Evolutionary conservation across 2,797 vertebrate genomes (phyloP), one percentile per base, ranked within the genome.

Genomic region (Cottoperca gobio): DNA sequence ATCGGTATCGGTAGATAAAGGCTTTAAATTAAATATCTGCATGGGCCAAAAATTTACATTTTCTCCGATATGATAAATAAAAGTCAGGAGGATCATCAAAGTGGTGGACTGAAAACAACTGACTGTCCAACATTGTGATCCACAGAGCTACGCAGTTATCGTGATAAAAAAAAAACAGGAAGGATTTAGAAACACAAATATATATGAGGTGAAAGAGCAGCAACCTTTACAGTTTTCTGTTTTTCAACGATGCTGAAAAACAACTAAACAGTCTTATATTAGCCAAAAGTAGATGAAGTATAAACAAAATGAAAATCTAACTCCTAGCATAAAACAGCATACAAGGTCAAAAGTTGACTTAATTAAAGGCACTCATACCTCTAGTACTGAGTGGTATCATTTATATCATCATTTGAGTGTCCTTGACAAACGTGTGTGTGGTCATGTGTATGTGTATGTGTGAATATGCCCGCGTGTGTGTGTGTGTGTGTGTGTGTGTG

Each of bases 401-500:
- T n/a, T 54, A 6, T 24, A 43, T 19, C 28, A 69, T 50, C 57
- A 63, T 42, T 63, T 58, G 11, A 50, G 37, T 46, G 46, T 64
- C 55, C 65, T 59, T 11, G 6, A 23, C 46, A 33, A 6, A 26
- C 39, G 31, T 63, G 64, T 49, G 65, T 81, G 80, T 83, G 78
- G 78, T 76, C 55, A 50, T 68, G 23, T 59, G 23, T 40, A 57
- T 62, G 43, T 63, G 23, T 40, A 57, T 59, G 39, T 63, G 66
- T 60, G 48, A 55, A 43, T 62, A 69, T 70, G 64, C 35, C 50
- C 53, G 66, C 23, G 52, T 49, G 37, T 2, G 9, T 26, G 21
- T 62, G 69, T 46, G 61, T 80, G 79, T 79, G 78, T n/a, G n/a
- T n/a, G n/a, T n/a, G 31, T 63, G 64, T 49, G 65, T 81, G 80